Evolutionary conservation across 2,888 invertebrate genomes (phyloP), one percentile per base, ranked within the genome.

Genomic region (Dolomedes plantarius): DNA sequence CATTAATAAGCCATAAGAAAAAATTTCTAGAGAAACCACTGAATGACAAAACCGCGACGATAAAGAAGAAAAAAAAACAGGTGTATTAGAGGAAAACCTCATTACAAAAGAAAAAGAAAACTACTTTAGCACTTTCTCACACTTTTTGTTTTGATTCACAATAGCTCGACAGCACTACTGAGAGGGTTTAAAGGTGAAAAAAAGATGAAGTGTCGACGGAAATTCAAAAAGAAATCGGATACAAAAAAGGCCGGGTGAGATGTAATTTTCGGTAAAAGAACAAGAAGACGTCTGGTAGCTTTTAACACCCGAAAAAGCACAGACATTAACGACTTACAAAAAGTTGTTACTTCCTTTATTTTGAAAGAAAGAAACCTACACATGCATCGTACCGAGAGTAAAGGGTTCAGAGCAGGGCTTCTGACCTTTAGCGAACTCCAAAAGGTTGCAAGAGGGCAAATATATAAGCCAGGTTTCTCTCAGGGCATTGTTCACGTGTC

Each of bases 301-400:
- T 56, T 56, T 56, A 56, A 56, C 56, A 56, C 56, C 56, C 56
- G 56, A 56, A 56, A 56, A 56, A 23, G 56, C 56, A 56, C 23
- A 56, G 56, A 56, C 56, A 56, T 56, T 56, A 56, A 56, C 23
- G 56, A 56, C 56, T 56, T 23, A 11, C 56, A 56, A 56, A 56
- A 56, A 56, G 56, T n/a, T n/a, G n/a, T 56, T 56, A 56, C 56
- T 56, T 56, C 56, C 56, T 56, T 56, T 56, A 19, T 56, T 56
- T 56, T 56, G 3, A 23, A 56, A 56, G 56, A 56, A 46, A 46
- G 46, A 9, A 2, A 16, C 11, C 13, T 36, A 36, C 36, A 11
- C 36, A 36, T 36, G n/a, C n/a, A n/a, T n/a, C 46, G n/a, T n/a
- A 2, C 16, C 11, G 36, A 36, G 6, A 7, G 36, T 46, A n/a